Evolutionary conservation across 1,140 invertebrate species (phyloP).

Genomic region (Drosophila neocordata): DNA sequence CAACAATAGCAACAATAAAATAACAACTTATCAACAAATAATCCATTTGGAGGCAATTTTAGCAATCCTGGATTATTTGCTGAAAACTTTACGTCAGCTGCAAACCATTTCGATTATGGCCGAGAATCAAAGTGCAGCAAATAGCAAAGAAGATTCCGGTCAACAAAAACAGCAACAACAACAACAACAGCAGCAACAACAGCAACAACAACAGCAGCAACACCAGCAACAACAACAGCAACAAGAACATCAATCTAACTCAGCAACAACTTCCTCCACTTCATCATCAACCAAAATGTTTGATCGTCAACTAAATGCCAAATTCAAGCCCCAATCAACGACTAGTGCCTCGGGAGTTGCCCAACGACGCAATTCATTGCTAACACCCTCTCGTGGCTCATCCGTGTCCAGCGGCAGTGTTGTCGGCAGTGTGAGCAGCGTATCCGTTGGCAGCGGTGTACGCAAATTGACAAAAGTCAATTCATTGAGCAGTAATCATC

Average conservation of each 20-base stretch:
- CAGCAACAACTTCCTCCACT: slow-evolving; percentile 53
- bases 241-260: slow-evolving; percentile 45
- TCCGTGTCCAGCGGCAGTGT: slow-evolving; percentile 21
- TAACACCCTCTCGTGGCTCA: slow-evolving; percentile 47
- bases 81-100: slow-evolving; percentile 81
- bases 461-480: slow-evolving; percentile 74
- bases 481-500: slow-evolving; percentile 65
- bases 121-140: slow-evolving; percentile 82
- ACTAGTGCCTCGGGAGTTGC: slow-evolving; percentile 33
- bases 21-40: slow-evolving; percentile 42
- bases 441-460: slow-evolving; percentile 27
- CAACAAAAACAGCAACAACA: slow-evolving; percentile 73
- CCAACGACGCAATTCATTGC: slow-evolving; percentile 69
- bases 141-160: slow-evolving; percentile 78
- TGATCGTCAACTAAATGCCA: slow-evolving; percentile 66
- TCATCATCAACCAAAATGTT: slow-evolving; percentile 61
- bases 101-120: slow-evolving; percentile 82
- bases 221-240: slow-evolving; percentile 47
- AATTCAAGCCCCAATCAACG: slow-evolving; percentile 61
- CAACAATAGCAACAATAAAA: slow-evolving; percentile 19
- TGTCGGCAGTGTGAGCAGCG: slow-evolving; percentile 32
- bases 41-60: slow-evolving; percentile 53
- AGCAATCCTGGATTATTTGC: slow-evolving; percentile 82
- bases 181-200: slow-evolving; percentile 61
- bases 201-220: slow-evolving; percentile 55